phyloP scores from a whole-genome alignment of 2,888 invertebrate species.

The Eurois occulta region DNA sequence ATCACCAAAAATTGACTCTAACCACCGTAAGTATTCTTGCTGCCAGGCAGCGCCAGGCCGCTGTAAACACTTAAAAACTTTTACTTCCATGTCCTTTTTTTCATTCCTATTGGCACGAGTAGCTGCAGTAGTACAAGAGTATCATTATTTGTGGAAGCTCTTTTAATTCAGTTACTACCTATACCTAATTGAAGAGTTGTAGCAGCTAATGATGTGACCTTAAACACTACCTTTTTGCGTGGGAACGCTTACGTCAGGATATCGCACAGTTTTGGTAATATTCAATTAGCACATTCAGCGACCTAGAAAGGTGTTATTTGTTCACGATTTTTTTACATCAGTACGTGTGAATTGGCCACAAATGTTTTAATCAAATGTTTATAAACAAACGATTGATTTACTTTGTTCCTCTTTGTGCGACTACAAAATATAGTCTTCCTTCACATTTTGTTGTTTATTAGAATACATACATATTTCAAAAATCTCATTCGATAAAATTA shows the following conservation, averaged over 20 bases:
- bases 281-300: constrained; percentile 35
- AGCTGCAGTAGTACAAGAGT: too few relatives aligned
- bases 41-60: too few relatives aligned
- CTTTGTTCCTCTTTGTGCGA: background rate
- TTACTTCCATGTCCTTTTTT: too few relatives aligned
- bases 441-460: too few relatives aligned
- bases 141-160: background rate
- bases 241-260: constrained; percentile 34
- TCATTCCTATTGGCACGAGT: too few relatives aligned
- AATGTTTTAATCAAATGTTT: constrained; percentile 38
- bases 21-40: too few relatives aligned
- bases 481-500: background rate
- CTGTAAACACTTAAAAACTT: too few relatives aligned
- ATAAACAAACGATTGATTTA: constrained; percentile 1
- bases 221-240: background rate
- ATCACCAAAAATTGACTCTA: too few relatives aligned
- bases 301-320: constrained; percentile 54
- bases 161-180: background rate
- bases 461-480: background rate
- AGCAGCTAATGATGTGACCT: background rate
- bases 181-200: background rate
- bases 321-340: constrained; percentile 40
- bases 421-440: too few relatives aligned
- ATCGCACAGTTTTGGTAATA: constrained; percentile 54
- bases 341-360: constrained; percentile 35